These are phyloP conservation scores for Chionodraco myersi DNA, from an alignment of 2,113 vertebrate species.

Conservation along the genomic window DNA sequence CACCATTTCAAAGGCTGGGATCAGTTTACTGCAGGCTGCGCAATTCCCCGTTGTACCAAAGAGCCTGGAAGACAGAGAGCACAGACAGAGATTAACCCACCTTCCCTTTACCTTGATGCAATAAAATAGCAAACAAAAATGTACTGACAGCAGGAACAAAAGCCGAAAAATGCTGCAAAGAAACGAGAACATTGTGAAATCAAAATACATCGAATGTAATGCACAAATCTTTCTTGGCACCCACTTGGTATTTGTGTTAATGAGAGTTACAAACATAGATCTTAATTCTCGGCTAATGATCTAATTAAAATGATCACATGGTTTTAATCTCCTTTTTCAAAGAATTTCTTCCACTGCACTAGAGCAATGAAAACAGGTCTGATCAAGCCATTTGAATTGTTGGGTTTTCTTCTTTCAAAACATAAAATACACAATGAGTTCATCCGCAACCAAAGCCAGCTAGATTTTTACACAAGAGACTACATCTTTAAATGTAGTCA, in stretches of 20 bases:
- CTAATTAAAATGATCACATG: slow-evolving; percentile 85
- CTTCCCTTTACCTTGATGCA: slow-evolving; percentile 70
- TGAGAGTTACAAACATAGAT: slow-evolving; percentile 82
- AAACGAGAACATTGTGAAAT: slow-evolving; percentile 33
- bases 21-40: slow-evolving; percentile 99
- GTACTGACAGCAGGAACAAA: slow-evolving; percentile 37
- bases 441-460: slow-evolving; percentile 70
- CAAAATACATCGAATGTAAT: slow-evolving; percentile 51
- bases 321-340: slow-evolving; percentile 82
- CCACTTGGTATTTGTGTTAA: slow-evolving; percentile 75
- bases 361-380: slow-evolving; percentile 69
- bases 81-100: slow-evolving; percentile 75
- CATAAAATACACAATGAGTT: slow-evolving; percentile 73
- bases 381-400: slow-evolving; percentile 66
- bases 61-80: slow-evolving; percentile 89
- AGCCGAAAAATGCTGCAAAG: slow-evolving; percentile 18
- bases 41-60: slow-evolving; percentile 99
- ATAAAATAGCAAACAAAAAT: slow-evolving; percentile 58
- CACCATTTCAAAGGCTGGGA: slow-evolving; percentile 99
- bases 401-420: slow-evolving; percentile 68
- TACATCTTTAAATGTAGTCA: slow-evolving; percentile 64
- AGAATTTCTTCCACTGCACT: slow-evolving; percentile 63
- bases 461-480: slow-evolving; percentile 69
- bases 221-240: slow-evolving; percentile 71
- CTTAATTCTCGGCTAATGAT: slow-evolving; percentile 84